A percentile compares a stretch with the other conserved stretches of the same genome.
phyloP scores from a whole-genome alignment of 2,797 vertebrate species.

The Rhinogobio ventralis region DNA sequence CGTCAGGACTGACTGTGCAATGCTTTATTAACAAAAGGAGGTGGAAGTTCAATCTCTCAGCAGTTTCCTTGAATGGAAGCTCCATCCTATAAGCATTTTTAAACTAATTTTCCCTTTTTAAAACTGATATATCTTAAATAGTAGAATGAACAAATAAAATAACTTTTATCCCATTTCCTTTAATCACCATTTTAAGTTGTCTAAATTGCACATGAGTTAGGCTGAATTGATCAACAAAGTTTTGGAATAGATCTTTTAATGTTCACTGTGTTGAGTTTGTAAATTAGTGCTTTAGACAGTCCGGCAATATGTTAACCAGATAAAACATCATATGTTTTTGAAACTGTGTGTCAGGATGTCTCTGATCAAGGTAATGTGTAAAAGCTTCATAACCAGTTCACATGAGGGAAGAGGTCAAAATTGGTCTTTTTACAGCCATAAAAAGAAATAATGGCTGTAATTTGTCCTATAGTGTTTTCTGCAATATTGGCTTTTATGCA shows the following conservation, averaged over 20 bases:
- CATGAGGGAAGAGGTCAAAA: not conserved
- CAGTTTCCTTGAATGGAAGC: constrained; percentile 15
- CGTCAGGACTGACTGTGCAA: constrained; percentile 22
- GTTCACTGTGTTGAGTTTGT: not conserved
- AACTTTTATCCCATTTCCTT: not conserved
- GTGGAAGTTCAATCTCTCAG: constrained; percentile 11
- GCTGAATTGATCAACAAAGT: not conserved
- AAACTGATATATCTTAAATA: not conserved
- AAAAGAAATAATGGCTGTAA: not conserved
- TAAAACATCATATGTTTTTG: not conserved
- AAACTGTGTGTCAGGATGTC: not conserved
- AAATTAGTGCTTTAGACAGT: not conserved
- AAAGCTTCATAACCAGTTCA: not conserved
- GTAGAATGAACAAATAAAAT: not conserved
- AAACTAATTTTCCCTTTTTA: not conserved
- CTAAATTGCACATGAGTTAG: not conserved
- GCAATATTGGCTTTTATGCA: not conserved
- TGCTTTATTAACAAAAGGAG: constrained; percentile 20
- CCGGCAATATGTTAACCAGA: not conserved
- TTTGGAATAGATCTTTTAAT: not conserved
- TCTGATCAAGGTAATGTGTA: constrained; percentile 1
- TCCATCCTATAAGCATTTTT: not conserved
- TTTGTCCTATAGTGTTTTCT: not conserved
- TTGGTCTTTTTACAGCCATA: not conserved
- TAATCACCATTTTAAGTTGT: not conserved